Evolutionary conservation across 2,113 vertebrate genomes (phyloP).

Genomic region (Neotoma lepida): DNA sequence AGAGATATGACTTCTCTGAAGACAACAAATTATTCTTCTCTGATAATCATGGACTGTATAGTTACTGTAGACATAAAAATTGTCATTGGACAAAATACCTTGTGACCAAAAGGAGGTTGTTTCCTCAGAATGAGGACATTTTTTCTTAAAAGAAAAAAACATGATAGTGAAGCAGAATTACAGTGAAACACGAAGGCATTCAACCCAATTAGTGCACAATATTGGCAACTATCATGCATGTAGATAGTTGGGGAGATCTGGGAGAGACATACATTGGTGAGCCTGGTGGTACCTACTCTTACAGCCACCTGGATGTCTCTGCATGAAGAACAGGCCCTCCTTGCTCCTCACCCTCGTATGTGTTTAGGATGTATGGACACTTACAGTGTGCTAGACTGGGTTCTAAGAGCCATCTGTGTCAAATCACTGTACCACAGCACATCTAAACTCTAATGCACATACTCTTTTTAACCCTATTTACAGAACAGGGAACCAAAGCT

Average conservation of each 20-base stretch:
- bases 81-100: neutral
- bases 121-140: neutral
- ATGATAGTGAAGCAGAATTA: neutral
- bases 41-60: neutral
- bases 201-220: neutral
- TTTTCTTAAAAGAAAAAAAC: slow-evolving; percentile 14
- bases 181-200: neutral
- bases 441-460: neutral
- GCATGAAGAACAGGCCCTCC: neutral
- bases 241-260: neutral
- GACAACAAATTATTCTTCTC: neutral
- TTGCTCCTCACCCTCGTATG: neutral
- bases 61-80: slow-evolving; percentile 58
- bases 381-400: neutral
- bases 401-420: neutral
- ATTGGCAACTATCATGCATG: neutral
- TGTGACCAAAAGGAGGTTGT: neutral
- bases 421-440: neutral
- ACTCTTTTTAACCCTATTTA: neutral
- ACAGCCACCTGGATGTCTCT: neutral
- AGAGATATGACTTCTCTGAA: neutral
- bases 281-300: neutral
- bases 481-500: neutral
- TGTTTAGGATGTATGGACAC: neutral
- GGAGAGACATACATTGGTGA: neutral